Base-by-base conservation (phyloP, 2,888 invertebrate genomes). In the Cenopis cana region DNA sequence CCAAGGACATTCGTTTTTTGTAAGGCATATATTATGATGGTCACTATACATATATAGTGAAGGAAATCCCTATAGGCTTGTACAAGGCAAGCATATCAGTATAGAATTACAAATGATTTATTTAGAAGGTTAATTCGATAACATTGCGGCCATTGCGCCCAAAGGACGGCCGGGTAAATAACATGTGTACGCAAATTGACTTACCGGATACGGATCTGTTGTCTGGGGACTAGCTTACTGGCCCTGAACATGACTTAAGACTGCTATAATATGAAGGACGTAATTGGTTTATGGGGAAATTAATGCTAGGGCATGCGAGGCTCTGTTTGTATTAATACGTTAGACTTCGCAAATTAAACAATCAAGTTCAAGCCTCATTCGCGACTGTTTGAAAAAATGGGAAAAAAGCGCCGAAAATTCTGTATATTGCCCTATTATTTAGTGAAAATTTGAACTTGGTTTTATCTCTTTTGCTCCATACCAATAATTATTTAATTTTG, bases 91-190 rank as follows among this genome's bases (percentile, higher is more conserved):
- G 57, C 38, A 41, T 52, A 50, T 65, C 29, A 14, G 41, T 24
- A n/a, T 59, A 33, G 20, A 65, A 65, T 65, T 52, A 69, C 59
- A 59, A 65, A 64, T 29, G 24, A 24, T 3, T 1, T 52, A 59
- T 59, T 69, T 57, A 8, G 18, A 50, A 69, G 65, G 41, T 59
- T 65, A 69, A 69, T 59, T 65, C 65, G 64, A 69, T 69, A 46
- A 65, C 36, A 66, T 55, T 38, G 49, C 49, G 24, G 57, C 41
- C 36, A 66, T 55, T 38, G 49, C 49, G 24, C 65, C 41, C 29
- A 1, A 20, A 50, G 41, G 52, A 52, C 46, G 50, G 33, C 18
- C 0, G 46, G 54, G 59, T 24, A 64, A 65, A 69, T 33, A 69
- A 65, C 69, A 36, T 59, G 57, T 57, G 62, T 46, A 70, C n/a